These are phyloP conservation scores for Tricholaema leucomelas DNA, from an alignment of 2,113 vertebrate genomes.

Conservation along the genomic window DNA sequence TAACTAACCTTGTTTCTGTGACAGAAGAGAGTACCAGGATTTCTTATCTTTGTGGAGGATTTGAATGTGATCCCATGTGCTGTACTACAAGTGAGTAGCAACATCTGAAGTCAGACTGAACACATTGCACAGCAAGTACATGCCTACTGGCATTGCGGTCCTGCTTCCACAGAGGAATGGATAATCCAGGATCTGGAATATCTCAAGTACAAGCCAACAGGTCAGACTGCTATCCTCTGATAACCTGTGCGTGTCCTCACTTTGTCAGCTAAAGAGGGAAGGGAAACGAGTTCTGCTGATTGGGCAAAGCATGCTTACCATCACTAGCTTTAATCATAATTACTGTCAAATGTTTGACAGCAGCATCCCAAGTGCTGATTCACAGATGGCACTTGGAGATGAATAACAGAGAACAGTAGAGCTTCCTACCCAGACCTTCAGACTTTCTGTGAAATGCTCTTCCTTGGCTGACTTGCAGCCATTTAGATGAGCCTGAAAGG, in stretches of 20 bases:
- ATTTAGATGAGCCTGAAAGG: not conserved
- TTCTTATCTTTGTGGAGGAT: not conserved
- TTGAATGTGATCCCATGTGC: not conserved
- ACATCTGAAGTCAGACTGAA: not conserved
- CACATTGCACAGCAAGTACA: accelerated
- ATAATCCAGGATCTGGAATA: not conserved
- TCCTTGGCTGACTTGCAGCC: not conserved
- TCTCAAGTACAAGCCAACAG: not conserved
- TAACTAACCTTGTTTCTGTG: not conserved
- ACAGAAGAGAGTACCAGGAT: not conserved
- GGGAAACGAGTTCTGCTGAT: not conserved
- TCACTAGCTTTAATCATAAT: accelerated
- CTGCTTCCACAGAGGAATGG: not conserved
- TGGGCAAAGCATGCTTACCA: not conserved
- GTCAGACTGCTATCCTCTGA: not conserved
- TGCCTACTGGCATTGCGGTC: not conserved
- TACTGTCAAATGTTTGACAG: not conserved
- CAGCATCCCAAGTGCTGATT: not conserved
- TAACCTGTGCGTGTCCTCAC: accelerated
- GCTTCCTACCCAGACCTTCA: not conserved
- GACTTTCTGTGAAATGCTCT: not conserved
- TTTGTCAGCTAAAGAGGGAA: not conserved
- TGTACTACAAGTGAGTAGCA: not conserved
- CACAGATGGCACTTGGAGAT: not conserved
- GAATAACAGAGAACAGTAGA: not conserved